Evolutionary conservation across 2,888 invertebrate genomes (phyloP).

Genomic region (Meiosimyza decipiens): DNA sequence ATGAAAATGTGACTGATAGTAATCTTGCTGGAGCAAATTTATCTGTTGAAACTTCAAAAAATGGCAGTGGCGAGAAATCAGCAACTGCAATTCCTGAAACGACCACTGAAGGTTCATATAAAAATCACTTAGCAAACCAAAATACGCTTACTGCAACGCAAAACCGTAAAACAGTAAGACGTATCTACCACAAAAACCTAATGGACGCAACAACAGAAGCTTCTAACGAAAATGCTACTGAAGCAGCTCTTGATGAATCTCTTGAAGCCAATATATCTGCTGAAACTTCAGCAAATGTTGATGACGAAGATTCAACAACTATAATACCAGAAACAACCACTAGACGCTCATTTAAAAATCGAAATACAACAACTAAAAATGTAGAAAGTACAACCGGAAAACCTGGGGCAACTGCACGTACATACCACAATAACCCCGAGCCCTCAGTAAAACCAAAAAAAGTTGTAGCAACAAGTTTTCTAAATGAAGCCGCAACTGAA

Average conservation of each 20-base stretch:
- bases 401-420: constrained; percentile 2
- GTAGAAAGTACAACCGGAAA: constrained; percentile 36
- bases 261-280: constrained; percentile 2
- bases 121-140: neutral
- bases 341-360: neutral
- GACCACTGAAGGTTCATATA: neutral
- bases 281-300: neutral
- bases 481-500: constrained; percentile 2
- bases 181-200: neutral
- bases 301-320: neutral
- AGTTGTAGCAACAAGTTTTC: neutral
- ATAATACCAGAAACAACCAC: neutral
- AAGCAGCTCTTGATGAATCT: constrained; percentile 12
- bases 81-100: constrained; percentile 9
- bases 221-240: constrained; percentile 14
- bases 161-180: neutral
- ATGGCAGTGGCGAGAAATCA: constrained; percentile 1
- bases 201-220: neutral
- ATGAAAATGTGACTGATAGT: neutral
- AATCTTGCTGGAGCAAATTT: neutral
- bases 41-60: neutral
- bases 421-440: neutral
- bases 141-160: neutral
- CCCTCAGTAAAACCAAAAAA: too few relatives aligned
- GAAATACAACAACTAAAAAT: neutral